These are phyloP conservation scores for Saxidomus purpurata DNA, from an alignment of 1,140 invertebrate genomes.

Conservation along the genomic window DNA sequence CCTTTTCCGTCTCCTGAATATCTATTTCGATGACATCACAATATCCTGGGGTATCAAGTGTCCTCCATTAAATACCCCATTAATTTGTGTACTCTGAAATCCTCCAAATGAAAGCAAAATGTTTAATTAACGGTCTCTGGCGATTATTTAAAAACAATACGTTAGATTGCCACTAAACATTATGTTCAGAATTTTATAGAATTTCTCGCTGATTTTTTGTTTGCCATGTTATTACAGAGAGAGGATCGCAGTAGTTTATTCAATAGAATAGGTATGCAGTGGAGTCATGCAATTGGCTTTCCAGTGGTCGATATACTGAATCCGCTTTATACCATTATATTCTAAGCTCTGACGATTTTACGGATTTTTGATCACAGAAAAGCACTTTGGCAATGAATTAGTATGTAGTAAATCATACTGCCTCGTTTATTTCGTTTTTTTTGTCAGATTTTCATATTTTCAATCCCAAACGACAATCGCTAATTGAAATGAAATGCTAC, in stretches of 20 bases:
- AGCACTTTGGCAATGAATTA: no score
- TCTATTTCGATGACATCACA: neutral
- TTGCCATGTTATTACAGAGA: conserved; percentile 36
- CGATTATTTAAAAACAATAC: neutral
- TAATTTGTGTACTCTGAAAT: conserved; percentile 8
- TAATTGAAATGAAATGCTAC: no score
- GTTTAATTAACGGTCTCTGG: conserved; percentile 2
- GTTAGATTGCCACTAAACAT: neutral
- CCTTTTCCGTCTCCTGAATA: neutral
- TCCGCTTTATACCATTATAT: neutral
- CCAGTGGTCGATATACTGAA: neutral
- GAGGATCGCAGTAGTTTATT: conserved; percentile 4
- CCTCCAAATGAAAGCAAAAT: neutral
- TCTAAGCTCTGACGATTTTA: neutral
- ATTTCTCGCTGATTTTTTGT: conserved; percentile 21
- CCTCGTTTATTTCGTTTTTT: no score
- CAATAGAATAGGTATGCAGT: conserved; percentile 40
- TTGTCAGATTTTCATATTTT: no score
- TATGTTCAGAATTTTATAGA: conserved; percentile 16
- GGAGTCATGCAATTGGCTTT: conserved; percentile 42
- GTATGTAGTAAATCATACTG: no score
- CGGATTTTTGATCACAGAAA: neutral
- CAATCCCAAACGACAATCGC: no score
- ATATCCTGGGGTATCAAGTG: neutral
- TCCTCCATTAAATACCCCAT: neutral